Base-by-base conservation (phyloP, 1,140 invertebrate genomes). In the Coptotermes formosanus region DNA sequence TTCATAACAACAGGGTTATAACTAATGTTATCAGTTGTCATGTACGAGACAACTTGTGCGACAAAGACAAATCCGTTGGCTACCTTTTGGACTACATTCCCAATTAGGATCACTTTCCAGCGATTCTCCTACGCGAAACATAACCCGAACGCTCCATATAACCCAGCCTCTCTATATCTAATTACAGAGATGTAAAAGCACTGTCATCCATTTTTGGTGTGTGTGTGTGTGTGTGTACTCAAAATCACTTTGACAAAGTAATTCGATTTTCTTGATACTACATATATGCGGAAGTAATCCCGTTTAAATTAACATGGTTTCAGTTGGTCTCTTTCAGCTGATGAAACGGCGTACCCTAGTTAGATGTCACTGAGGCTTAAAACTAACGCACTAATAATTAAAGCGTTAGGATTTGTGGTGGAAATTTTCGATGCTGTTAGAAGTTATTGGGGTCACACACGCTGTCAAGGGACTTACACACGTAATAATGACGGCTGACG, bases 371-470 rank as follows among this genome's bases (percentile, higher is more conserved):
- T 75, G n/a, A 75, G n/a, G 64, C 64, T 75, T 75, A 75, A 30
- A 75, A 75, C 64, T 75, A 75, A 75, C n/a, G 64, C 64, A 30
- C n/a, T 75, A 75, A 75, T 75, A 75, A 75, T 75, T 75, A 75
- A n/a, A 75, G 64, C 64, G 8, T n/a, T 75, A 75, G 64, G 25
- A 75, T 75, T 30, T 75, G 64, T 75, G 25, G 64, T 75, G 64
- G 64, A 30, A 75, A 75, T 75, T 75, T 75, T 75, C 64, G 64
- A 75, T 75, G 14, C n/a, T 9, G 64, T 16, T 30, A 8, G n/a
- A 75, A 30, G 64, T 75, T 75, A 75, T 30, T 14, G 64, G n/a
- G 25, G 25, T 30, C n/a, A 30, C n/a, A 30, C 11, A 9, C 2
- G 25, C 64, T 30, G 64, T 75, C 64, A 75, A 14, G n/a, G 59